Conservation (phyloP, 2,797 vertebrate species). For the Furcifer pardalis region DNA sequence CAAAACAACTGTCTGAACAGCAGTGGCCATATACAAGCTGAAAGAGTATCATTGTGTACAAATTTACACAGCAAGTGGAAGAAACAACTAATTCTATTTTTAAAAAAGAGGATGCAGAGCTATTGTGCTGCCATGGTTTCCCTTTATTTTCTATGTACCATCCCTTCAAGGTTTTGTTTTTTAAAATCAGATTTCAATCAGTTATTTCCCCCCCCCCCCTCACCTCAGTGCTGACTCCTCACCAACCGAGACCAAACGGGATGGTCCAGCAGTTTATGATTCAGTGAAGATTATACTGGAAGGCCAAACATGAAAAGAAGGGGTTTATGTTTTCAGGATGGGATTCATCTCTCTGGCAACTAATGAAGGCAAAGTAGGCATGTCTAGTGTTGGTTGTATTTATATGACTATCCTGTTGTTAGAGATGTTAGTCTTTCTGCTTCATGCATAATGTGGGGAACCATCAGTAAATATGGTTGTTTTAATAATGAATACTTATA, state of each 20-base stretch:
- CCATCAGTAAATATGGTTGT: slow-evolving; percentile 63
- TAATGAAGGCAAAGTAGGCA: slow-evolving; percentile 25
- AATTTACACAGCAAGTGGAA: too few relatives aligned
- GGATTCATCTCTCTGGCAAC: neutral
- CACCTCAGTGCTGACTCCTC: too few relatives aligned
- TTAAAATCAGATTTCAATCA: too few relatives aligned
- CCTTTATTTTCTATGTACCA: too few relatives aligned
- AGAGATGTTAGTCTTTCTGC: slow-evolving; percentile 49
- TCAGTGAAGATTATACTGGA: neutral
- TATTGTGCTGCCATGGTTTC: too few relatives aligned
- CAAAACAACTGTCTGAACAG: neutral
- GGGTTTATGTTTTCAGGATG: neutral
- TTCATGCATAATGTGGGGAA: slow-evolving; percentile 54
- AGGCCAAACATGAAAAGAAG: neutral
- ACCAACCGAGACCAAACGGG: too few relatives aligned
- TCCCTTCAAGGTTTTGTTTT: too few relatives aligned
- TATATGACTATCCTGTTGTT: slow-evolving; percentile 8
- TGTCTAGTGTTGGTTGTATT: neutral
- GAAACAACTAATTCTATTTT: too few relatives aligned
- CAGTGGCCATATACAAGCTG: neutral
- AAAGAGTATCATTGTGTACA: neutral
- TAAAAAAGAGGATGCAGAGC: too few relatives aligned
- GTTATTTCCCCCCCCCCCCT: too few relatives aligned
- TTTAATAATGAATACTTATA: slow-evolving; percentile 60
- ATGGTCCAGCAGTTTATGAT: too few relatives aligned